Base-by-base conservation (phyloP, 1,140 invertebrate species). In the Pachypeltis micranthus region DNA sequence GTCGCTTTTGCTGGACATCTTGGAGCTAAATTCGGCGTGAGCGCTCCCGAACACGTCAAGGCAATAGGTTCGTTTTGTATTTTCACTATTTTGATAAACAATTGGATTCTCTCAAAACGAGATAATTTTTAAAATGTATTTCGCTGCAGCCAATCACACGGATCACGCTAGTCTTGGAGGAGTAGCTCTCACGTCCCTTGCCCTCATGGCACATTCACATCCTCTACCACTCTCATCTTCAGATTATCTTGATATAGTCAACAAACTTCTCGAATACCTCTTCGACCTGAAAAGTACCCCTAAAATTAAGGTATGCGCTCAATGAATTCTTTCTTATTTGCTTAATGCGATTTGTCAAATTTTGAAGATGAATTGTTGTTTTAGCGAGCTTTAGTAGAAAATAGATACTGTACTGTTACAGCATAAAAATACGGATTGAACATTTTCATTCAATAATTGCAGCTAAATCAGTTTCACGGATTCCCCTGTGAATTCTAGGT, bases 261-360 rank as follows among this genome's bases (percentile, higher is more conserved):
- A 31, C 24, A 27, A 59, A 59, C 57, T 59, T 25, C n/a, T 59
- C 4, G 57, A 59, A 19, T 29, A 29, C 4, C 29, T 59, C n/a
- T n/a, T 59, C 7, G 57, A 59, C 57, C 3, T 31, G 2, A 59
- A 59, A 19, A 59, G 26, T 4, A 1, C 27, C 3, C 57, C 57
- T 28, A 59, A 59, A 28, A 31, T 59, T n/a, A 59, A 59, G 24
- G 24, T 39, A 39, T 39, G n/a, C 7, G 34, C n/a, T n/a, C n/a
- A n/a, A n/a, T n/a, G n/a, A n/a, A n/a, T n/a, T n/a, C n/a, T n/a
- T n/a, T n/a, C n/a, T n/a, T n/a, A n/a, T n/a, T n/a, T n/a, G n/a
- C n/a, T n/a, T n/a, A n/a, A n/a, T n/a, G n/a, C n/a, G n/a, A n/a
- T n/a, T n/a, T n/a, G n/a, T n/a, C n/a, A n/a, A n/a, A n/a, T n/a